Conservation (phyloP, 37 sponge, comb jelly and placozoan species). For the Cliona cf. orientalis region DNA sequence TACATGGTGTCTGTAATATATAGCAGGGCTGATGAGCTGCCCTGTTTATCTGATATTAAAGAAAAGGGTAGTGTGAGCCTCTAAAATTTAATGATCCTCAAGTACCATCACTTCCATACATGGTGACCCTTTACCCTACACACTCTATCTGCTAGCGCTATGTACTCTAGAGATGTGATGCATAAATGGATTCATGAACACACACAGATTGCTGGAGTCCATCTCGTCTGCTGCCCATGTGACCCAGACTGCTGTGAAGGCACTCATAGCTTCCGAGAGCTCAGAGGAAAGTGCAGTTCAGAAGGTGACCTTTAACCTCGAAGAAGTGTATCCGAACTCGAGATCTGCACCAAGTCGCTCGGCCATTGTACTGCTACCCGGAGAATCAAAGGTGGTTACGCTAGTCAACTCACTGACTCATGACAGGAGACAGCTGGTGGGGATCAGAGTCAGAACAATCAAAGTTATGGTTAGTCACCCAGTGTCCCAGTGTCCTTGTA, state of each 20-base stretch:
- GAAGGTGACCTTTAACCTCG: not conserved
- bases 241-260: not conserved
- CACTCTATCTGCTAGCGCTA: no score
- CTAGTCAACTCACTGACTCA: constrained; percentile 70
- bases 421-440: constrained; percentile 47
- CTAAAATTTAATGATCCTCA: no score
- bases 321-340: constrained; percentile 14
- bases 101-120: no score
- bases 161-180: no score
- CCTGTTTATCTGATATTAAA: no score
- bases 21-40: no score
- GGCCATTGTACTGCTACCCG: constrained; percentile 9
- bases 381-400: constrained; percentile 33
- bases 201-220: no score
- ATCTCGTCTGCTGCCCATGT: no score
- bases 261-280: not conserved
- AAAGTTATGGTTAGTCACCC: constrained; percentile 34
- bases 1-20: no score
- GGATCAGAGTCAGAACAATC: constrained; percentile 38
- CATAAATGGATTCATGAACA: no score
- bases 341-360: not conserved
- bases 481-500: not conserved
- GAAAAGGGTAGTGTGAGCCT: no score
- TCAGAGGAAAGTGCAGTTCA: not conserved
- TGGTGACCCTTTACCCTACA: no score